Base-by-base conservation (phyloP, 2,113 vertebrate species). In the Rousettus leschenaultii region DNA sequence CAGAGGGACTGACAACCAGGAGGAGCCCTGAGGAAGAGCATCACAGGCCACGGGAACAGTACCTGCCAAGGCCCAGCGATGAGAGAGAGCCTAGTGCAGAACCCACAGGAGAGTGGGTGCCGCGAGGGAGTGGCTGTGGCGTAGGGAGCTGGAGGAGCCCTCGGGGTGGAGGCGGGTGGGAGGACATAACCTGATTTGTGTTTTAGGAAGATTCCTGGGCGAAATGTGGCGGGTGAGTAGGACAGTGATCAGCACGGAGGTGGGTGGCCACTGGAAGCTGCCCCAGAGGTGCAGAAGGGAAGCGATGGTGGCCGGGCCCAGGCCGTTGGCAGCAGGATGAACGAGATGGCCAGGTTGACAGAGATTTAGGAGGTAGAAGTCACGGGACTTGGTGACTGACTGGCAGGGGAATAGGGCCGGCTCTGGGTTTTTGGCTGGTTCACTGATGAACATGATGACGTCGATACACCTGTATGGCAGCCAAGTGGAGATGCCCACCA, bases 21-120 rank as follows among this genome's bases (percentile, higher is more conserved):
- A 33, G 22, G 61, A 40, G 48, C 18, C 57, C 9, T 1, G 22
- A 38, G 74, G 35, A 43, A 53, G 80, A n/a, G 38, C 0, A 1
- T 0, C 18, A 24, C n/a, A 10, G 51, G 48, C 43, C 0, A 1
- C 26, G 16, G 84, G 28, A 57, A n/a, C 19, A 40, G 85, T 35
- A 8, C 77, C 24, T 30, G 55, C 75, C 6, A 19, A 24, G 71
- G 24, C 18, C 22, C 48, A 38, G 85, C 0, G 33, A 14, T 8
- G 15, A 22, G 48, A 16, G 12, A 26, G 40, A 33, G 26, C 22
- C 53, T 0, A 5, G 61, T 0, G 9, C 48, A 51, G 66, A 57
- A 18, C 16, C 45, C 3, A 0, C 4, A 0, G 61, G 63, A 12
- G 21, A 7, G 19, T 0, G 6, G 28, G 15, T 0, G 1, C 78